Evolutionary conservation across 2,113 vertebrate genomes (phyloP), one percentile per base, ranked within the genome.

Genomic region (Trachemys scripta): DNA sequence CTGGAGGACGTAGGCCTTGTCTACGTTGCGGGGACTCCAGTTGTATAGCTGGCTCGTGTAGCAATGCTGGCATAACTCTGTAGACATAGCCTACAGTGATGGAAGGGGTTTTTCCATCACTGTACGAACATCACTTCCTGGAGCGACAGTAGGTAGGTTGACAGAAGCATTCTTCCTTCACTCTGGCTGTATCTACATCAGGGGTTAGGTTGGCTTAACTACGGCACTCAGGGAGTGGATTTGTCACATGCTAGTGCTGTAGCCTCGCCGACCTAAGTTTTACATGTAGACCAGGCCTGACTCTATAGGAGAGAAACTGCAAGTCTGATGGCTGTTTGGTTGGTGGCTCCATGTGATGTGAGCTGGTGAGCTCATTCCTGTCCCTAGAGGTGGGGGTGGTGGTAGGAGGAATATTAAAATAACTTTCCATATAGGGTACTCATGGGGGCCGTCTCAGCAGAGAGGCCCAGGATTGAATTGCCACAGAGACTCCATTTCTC

Each of bases 261-360:
- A 69, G 35, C 65, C 20, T 20, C 10, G 9, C 35, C 1, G 8
- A n/a, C 62, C 8, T 20, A 72, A 1, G 35, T 72, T 38, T 38
- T 72, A 72, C n/a, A 10, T 20, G 19, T 72, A 22, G n/a, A 72
- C 17, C 35, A 20, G 65, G n/a, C 17, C n/a, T n/a, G 8, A 72
- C n/a, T 38, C 9, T 38, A 9, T 19, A 17, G 31, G 31, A 35
- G 62, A n/a, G 14, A 65, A 65, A 7, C 38, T 45, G 75, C 11
- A 35, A 0, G 0, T 51, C 80, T 75, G 59, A 92, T 90, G 80
- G 53, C 82, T 81, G 79, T 0, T 0, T 79, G 38, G 56, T 0
- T 79, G 38, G 56, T 97, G 89, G 75, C 87, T 90, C 81, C 0
- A 1, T 1, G 2, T 87, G 85, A 79, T 75, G 88, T 69, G 85